Conservation (phyloP, 2,888 invertebrate species). For the Brachynemurus nebulosus region DNA sequence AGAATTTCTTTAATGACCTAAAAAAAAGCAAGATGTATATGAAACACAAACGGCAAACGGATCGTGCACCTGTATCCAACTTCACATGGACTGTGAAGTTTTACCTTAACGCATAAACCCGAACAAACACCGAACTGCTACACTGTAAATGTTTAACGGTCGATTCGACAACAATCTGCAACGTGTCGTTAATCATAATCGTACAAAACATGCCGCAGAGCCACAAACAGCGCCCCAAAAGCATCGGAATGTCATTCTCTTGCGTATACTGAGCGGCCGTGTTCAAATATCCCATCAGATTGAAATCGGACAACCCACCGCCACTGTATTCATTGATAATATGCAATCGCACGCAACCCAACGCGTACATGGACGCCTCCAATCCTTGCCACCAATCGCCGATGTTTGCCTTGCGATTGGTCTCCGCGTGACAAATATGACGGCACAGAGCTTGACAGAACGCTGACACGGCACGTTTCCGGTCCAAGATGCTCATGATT, state of each 20-base stretch:
- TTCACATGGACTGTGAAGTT: neutral
- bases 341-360: conserved; percentile 33
- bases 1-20: neutral
- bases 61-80: neutral
- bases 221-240: conserved; percentile 6
- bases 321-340: conserved; percentile 8
- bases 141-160: conserved; percentile 4
- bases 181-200: conserved; percentile 1
- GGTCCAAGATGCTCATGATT: neutral
- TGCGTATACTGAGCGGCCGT: conserved; percentile 5
- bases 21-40: neutral
- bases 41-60: neutral
- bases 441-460: conserved; percentile 5
- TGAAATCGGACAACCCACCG: neutral
- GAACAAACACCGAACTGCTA: neutral
- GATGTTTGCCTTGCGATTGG: neutral
- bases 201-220: conserved; percentile 2
- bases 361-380: conserved; percentile 39
- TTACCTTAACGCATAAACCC: conserved; percentile 5
- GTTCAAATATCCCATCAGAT: conserved; percentile 2
- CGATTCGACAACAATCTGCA: conserved; percentile 1
- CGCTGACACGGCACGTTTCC: neutral
- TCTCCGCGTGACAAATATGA: conserved; percentile 3
- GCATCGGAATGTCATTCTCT: conserved; percentile 5
- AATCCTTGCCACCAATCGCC: conserved; percentile 39